These are phyloP conservation scores for Torymus texanus DNA, from an alignment of 2,888 invertebrate genomes.

Conservation along the genomic window DNA sequence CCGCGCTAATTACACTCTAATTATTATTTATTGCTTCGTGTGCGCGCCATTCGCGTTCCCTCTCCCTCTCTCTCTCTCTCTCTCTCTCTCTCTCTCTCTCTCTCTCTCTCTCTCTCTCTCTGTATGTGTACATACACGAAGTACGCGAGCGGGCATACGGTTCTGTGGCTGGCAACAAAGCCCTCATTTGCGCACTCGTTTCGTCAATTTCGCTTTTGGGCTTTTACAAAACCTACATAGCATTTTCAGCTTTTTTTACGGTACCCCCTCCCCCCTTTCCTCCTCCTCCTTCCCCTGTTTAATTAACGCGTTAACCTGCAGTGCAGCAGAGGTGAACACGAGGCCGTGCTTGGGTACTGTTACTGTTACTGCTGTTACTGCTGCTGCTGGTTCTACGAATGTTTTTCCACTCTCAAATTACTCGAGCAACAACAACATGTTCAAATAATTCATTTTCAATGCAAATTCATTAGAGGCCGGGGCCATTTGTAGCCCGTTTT, in stretches of 20 bases:
- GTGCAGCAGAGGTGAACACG: too few species aligned
- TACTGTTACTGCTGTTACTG: too few species aligned
- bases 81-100: slow-evolving; percentile 2
- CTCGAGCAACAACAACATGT: neutral
- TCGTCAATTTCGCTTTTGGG: slow-evolving; percentile 25
- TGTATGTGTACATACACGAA: too few species aligned
- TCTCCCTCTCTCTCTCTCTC: neutral
- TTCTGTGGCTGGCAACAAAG: slow-evolving; percentile 10
- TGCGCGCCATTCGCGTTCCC: slow-evolving; percentile 60
- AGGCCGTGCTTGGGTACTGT: too few species aligned
- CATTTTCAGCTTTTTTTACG: slow-evolving; percentile 14
- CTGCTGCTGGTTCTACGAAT: neutral
- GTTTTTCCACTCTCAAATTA: slow-evolving; percentile 21
- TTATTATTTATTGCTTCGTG: slow-evolving; percentile 72
- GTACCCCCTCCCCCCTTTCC: neutral
- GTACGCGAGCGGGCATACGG: too few species aligned
- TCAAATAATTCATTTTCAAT: slow-evolving; percentile 37
- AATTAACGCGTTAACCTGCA: slow-evolving; percentile 12
- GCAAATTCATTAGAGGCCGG: slow-evolving; percentile 29
- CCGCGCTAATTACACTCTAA: slow-evolving; percentile 72
- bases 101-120: neutral
- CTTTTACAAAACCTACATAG: slow-evolving; percentile 15
- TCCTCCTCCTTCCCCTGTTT: slow-evolving; percentile 12
- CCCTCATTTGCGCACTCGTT: slow-evolving; percentile 26
- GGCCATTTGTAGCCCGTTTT: neutral